Conservation (phyloP, 2,113 vertebrate genomes). For the Podocnemis expansa region DNA sequence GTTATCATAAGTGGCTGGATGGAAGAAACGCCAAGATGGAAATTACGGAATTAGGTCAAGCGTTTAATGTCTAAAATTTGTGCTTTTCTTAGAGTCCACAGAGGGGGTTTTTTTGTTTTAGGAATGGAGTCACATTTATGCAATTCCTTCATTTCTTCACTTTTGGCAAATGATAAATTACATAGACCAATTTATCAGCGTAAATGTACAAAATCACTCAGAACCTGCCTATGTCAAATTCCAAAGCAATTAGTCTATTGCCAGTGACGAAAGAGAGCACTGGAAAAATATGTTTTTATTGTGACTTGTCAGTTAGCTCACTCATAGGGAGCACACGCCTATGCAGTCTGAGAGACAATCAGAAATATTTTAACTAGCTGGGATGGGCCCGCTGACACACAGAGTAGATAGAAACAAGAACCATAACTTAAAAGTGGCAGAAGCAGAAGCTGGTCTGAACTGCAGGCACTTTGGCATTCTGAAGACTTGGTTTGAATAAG, state of each 20-base stretch:
- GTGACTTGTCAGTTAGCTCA: not conserved
- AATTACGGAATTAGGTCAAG: not conserved
- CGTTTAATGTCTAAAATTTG: not conserved
- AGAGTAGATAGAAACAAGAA: not conserved
- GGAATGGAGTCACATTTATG: not conserved
- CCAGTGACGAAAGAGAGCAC: not conserved
- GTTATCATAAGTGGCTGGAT: not conserved
- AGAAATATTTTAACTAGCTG: not conserved
- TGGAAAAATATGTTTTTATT: not conserved
- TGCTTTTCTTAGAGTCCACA: not conserved
- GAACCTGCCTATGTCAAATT: not conserved
- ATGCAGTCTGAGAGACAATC: not conserved
- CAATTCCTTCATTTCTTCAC: not conserved
- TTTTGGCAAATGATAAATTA: not conserved
- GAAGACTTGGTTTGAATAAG: not conserved
- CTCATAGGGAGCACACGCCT: not conserved
- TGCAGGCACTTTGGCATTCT: not conserved
- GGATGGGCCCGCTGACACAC: not conserved
- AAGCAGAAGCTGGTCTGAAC: not conserved
- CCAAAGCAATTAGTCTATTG: not conserved
- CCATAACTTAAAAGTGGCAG: not conserved
- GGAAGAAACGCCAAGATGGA: not conserved
- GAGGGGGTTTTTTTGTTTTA: not conserved
- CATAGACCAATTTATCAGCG: conserved; percentile 16
- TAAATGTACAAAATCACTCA: not conserved